phyloP scores from a whole-genome alignment of 2,888 invertebrate genomes.

The Onthophagus sagittarius region DNA sequence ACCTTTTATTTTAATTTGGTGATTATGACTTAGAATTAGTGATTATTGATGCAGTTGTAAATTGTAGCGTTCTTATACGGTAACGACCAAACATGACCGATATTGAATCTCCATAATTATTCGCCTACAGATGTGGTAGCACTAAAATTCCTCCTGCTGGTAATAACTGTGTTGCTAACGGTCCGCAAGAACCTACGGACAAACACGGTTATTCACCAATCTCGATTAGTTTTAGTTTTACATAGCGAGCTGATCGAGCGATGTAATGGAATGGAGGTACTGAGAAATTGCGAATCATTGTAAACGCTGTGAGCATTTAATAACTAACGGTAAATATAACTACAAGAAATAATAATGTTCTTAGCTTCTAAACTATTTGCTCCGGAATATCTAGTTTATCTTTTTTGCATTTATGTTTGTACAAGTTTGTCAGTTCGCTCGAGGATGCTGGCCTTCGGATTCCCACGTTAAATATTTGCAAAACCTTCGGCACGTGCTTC shows the following conservation, averaged over 20 bases:
- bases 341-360: neutral
- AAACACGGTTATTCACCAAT: neutral
- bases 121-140: neutral
- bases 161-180: neutral
- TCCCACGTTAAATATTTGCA: neutral
- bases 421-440: neutral
- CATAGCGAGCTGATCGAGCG: neutral
- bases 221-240: neutral
- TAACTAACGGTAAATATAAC: no score
- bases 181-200: neutral
- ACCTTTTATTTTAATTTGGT: no score
- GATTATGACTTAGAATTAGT: no score
- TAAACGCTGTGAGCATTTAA: neutral
- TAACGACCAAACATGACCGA: no score
- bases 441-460: neutral
- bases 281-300: neutral
- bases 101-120: no score
- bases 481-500: neutral
- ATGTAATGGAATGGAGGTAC: neutral
- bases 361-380: neutral
- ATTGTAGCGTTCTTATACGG: no score
- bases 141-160: neutral
- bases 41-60: no score
- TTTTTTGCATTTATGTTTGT: neutral
- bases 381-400: neutral